phyloP scores from a whole-genome alignment of 1,140 invertebrate species.

The Eueides isabella region DNA sequence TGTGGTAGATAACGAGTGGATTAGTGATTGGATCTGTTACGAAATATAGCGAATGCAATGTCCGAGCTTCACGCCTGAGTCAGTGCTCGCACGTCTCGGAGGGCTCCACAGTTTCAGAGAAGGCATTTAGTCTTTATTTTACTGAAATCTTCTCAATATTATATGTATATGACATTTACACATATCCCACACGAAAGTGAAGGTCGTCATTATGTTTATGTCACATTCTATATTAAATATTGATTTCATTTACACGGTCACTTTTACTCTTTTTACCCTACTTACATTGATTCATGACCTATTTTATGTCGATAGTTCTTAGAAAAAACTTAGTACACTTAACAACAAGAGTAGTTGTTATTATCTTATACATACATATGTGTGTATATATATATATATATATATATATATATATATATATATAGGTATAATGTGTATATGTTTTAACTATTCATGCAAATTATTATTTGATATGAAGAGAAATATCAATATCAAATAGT shows the following conservation, averaged over 20 bases:
- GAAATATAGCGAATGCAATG: slow-evolving; percentile 25
- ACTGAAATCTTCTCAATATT: slow-evolving; percentile 11
- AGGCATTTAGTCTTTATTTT: slow-evolving; percentile 22
- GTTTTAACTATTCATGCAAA: background rate
- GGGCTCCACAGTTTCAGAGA: slow-evolving; percentile 4
- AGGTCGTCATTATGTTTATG: slow-evolving; percentile 30
- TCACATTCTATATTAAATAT: slow-evolving; percentile 40
- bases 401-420: background rate
- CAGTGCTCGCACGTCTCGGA: background rate
- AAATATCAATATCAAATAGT: background rate
- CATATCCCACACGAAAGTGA: slow-evolving; percentile 9
- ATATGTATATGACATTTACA: slow-evolving; percentile 23
- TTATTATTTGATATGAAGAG: background rate
- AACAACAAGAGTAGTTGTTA: background rate
- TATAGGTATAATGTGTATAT: background rate
- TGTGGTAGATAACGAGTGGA: slow-evolving; percentile 37
- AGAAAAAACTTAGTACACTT: slow-evolving; percentile 18
- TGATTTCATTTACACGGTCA: slow-evolving; percentile 37
- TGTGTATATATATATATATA: background rate
- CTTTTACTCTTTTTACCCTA: slow-evolving; percentile 24
- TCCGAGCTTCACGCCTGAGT: slow-evolving; percentile 49
- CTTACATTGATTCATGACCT: slow-evolving; percentile 37
- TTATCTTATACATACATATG: background rate
- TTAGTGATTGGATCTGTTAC: slow-evolving; percentile 25
- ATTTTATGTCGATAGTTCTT: slow-evolving; percentile 28